Percentiles rank a stretch among this genome's conserved stretches.
These are phyloP conservation scores for Rhegmatorhina hoffmannsi DNA, from an alignment of 2,113 vertebrate genomes.

Conservation along the genomic window DNA sequence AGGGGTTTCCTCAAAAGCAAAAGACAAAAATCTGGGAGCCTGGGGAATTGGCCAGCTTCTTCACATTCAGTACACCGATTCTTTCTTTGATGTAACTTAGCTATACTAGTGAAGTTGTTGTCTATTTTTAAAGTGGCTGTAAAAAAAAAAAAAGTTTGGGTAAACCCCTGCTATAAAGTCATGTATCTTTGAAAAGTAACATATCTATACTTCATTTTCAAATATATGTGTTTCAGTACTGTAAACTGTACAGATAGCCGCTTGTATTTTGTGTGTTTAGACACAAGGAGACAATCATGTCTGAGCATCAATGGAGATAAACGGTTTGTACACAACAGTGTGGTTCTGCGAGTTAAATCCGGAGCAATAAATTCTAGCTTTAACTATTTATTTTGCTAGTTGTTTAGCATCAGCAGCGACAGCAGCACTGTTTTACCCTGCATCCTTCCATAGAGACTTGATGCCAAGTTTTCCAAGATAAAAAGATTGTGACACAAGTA, in stretches of 20 bases:
- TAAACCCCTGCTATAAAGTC: slow-evolving; percentile 94
- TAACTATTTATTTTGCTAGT: slow-evolving; percentile 81
- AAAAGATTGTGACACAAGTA: slow-evolving; percentile 48
- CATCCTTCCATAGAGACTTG: slow-evolving; percentile 69
- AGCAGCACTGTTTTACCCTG: slow-evolving; percentile 64
- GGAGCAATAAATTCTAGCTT: slow-evolving; percentile 95
- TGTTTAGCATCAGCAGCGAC: slow-evolving; percentile 71
- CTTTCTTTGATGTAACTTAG: slow-evolving; percentile 85
- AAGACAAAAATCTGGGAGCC: slow-evolving; percentile 77
- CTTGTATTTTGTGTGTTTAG: slow-evolving; percentile 89
- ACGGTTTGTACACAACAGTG: slow-evolving; percentile 77
- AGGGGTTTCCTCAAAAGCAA: slow-evolving; percentile 83
- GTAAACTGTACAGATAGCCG: slow-evolving; percentile 93
- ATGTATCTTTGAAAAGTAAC: slow-evolving; percentile 99
- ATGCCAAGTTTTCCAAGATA: slow-evolving; percentile 64
- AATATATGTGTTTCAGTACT: slow-evolving; percentile 96
- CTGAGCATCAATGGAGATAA: slow-evolving; percentile 84
- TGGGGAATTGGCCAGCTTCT: slow-evolving; percentile 86
- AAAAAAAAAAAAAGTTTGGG: slow-evolving; percentile 79
- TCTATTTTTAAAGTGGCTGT: slow-evolving; percentile 88
- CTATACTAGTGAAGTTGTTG: slow-evolving; percentile 84
- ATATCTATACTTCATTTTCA: slow-evolving; percentile 98
- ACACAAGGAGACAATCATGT: slow-evolving; percentile 98
- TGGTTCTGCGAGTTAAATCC: slow-evolving; percentile 83
- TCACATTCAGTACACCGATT: slow-evolving; percentile 74